Evolutionary conservation across 2,797 vertebrate species (phyloP), one percentile per base, ranked within the genome.

Genomic region (Holocentrus rufus): DNA sequence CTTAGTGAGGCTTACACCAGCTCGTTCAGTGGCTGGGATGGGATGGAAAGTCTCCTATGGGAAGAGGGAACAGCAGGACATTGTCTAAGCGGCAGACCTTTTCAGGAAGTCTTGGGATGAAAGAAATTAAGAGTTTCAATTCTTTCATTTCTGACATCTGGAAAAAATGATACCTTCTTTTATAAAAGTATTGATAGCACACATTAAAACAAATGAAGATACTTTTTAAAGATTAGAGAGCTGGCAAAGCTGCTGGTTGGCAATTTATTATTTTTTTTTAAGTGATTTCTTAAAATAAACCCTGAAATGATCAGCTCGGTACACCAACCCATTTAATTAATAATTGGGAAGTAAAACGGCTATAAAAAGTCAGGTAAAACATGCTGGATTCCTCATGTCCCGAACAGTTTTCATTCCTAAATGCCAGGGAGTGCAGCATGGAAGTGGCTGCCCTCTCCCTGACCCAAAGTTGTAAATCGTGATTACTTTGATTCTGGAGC

Each of bases 1-100:
- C 87, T 93, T 93, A 92, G 86, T 54, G 81, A 74, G 91, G 92
- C 91, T 93, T 93, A 93, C 79, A 74, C 86, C 62, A 74, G 87
- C 91, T 91, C 86, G 78, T 84, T 91, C 84, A 57, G 82, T 86
- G 84, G 90, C 90, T 87, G 88, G 77, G 83, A 84, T 77, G 87
- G 83, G 84, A 90, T 90, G 88, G 87, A 88, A 86, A 82, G 84
- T 85, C 87, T 90, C 92, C 85, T 77, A 76, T 86, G 90, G 90
- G 90, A 90, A 81, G 76, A 65, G 62, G 65, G 78, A 90, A 89
- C 88, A 90, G 87, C 86, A 87, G 88, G 88, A 84, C 87, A 83
- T 83, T 84, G 83, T 88, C 82, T 88, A 86, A 88, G 82, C 84
- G 69, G 77, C 84, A 71, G 77, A 80, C 86, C 87, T 86, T 91